Evolutionary conservation across 2,113 vertebrate genomes (phyloP).

Genomic region (Nothobranchius furzeri): DNA sequence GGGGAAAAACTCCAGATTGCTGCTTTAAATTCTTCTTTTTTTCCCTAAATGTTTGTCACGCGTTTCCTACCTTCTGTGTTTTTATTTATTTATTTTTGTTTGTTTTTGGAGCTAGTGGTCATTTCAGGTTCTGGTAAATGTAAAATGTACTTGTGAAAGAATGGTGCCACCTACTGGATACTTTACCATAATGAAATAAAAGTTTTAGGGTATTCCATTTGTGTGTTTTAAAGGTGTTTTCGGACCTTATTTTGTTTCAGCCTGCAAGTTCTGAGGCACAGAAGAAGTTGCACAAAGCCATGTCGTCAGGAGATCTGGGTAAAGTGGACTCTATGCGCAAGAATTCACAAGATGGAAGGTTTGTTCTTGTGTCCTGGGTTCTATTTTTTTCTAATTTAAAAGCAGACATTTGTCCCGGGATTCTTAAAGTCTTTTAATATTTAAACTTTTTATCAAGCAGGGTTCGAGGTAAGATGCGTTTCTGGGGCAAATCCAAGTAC

Average conservation of each 20-base stretch:
- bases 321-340: conserved; percentile 82
- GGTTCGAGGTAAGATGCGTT: conserved; percentile 90
- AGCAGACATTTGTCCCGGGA: too few species aligned
- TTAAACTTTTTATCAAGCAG: conserved; percentile 59
- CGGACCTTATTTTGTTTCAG: conserved; percentile 68
- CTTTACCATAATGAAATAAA: not conserved
- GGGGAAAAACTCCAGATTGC: too few species aligned
- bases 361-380: conserved; percentile 9
- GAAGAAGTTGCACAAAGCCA: conserved; percentile 86
- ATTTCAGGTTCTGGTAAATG: not conserved
- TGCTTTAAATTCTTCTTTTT: conserved; percentile 12
- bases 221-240: conserved; percentile 1
- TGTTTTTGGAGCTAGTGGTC: too few species aligned
- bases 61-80: too few species aligned
- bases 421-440: not conserved
- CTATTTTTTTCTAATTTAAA: too few species aligned
- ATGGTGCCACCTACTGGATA: conserved; percentile 64
- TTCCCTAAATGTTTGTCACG: not conserved
- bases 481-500: conserved; percentile 92
- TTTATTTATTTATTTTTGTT: too few species aligned
- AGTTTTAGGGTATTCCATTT: not conserved
- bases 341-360: conserved; percentile 88
- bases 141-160: not conserved
- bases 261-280: conserved; percentile 77
- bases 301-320: conserved; percentile 91